Evolutionary conservation across 2,888 invertebrate genomes (phyloP).

Genomic region (Tachina grossa): DNA sequence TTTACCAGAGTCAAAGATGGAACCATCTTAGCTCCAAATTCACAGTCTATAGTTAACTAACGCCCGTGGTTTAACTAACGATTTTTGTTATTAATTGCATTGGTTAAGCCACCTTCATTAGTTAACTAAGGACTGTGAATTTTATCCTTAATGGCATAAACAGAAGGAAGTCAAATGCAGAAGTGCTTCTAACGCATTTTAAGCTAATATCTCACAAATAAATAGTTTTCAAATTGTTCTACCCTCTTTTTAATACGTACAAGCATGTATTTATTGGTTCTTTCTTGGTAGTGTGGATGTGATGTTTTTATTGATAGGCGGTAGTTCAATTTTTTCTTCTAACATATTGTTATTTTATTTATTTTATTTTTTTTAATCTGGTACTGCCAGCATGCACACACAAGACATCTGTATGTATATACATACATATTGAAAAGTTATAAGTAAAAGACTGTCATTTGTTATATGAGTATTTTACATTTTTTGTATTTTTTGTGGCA

Average conservation of each 20-base stretch:
- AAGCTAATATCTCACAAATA: neutral
- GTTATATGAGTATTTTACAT: neutral
- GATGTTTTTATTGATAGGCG: slow-evolving; percentile 8
- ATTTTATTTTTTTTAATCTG: slow-evolving; percentile 3
- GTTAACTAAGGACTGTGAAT: too few species aligned
- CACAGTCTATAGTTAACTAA: too few species aligned
- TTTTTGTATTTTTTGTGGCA: slow-evolving; percentile 1
- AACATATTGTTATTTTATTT: neutral
- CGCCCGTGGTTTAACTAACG: too few species aligned
- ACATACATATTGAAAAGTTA: too few species aligned
- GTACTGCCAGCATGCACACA: slow-evolving; percentile 25
- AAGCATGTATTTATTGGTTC: neutral
- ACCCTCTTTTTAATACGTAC: neutral
- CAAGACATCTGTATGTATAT: neutral
- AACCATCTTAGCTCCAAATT: too few species aligned
- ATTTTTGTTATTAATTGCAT: too few species aligned
- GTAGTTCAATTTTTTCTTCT: slow-evolving; percentile 3
- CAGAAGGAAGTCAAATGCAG: neutral
- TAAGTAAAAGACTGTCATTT: neutral
- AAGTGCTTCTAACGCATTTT: neutral
- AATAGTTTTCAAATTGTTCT: neutral
- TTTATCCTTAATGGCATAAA: too few species aligned
- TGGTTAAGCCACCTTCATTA: too few species aligned
- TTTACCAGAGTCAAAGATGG: too few species aligned
- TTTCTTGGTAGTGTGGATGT: neutral